Evolutionary conservation across 37 sponge, comb jelly and placozoan genomes (phyloP).

Genomic region (Amphimedon queenslandica): DNA sequence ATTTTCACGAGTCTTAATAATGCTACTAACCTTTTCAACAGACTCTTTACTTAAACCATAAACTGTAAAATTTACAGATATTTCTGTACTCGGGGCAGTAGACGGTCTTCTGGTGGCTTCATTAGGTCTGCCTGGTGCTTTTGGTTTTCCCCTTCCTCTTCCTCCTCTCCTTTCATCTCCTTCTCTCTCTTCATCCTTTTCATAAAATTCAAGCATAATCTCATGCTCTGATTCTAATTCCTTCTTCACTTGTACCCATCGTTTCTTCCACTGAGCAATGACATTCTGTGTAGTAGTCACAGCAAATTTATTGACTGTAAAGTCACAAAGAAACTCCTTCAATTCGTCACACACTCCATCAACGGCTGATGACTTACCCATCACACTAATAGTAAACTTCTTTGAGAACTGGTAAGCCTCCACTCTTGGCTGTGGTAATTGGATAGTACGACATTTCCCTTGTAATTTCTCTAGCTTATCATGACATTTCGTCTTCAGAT

Average conservation of each 20-base stretch:
- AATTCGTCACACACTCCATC: constrained; percentile 12
- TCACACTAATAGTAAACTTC: background rate
- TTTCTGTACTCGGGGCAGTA: background rate
- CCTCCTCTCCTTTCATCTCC: background rate
- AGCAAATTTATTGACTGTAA: constrained; percentile 4
- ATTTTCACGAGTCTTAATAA: constrained; percentile 19
- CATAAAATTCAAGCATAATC: constrained; percentile 14
- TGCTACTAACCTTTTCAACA: constrained; percentile 9
- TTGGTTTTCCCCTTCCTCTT: no score
- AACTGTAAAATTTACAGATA: constrained; percentile 6
- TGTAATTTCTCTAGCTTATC: constrained; percentile 16
- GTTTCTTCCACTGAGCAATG: constrained; percentile 29
- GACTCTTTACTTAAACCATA: constrained; percentile 18
- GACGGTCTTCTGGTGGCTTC: background rate
- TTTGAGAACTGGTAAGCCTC: constrained; percentile 7
- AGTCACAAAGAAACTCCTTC: background rate
- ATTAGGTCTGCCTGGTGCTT: no score
- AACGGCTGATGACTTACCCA: constrained; percentile 31
- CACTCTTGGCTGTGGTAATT: background rate
- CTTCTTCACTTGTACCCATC: constrained; percentile 30
- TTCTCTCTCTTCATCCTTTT: background rate
- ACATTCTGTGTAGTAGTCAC: background rate
- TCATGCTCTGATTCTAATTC: constrained; percentile 18
- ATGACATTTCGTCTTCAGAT: constrained; percentile 6
- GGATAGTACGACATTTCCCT: background rate